Evolutionary conservation across 2,797 vertebrate species (phyloP).

Genomic region (Petrocephalus schoutedeni): DNA sequence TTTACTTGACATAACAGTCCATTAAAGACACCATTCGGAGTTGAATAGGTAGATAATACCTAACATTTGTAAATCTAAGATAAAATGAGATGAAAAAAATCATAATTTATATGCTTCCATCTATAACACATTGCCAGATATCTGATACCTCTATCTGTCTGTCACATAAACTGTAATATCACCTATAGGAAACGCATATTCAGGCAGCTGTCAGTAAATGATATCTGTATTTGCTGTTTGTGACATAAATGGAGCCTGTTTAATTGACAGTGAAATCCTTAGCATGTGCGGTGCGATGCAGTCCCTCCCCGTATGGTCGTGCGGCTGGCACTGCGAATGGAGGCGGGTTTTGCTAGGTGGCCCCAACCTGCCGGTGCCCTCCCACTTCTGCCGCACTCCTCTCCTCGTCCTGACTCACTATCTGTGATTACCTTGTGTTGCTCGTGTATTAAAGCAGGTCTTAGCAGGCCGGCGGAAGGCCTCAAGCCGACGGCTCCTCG

Average conservation of each 20-base stretch:
- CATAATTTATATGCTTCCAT: conserved; percentile 8
- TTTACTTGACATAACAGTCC: conserved; percentile 13
- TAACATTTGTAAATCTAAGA: conserved; percentile 8
- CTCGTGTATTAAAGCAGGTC: background rate
- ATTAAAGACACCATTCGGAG: conserved; percentile 8
- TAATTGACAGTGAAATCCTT: conserved; percentile 7
- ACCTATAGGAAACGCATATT: background rate
- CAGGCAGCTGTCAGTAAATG: background rate
- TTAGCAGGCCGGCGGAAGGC: background rate
- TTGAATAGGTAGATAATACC: conserved; percentile 9
- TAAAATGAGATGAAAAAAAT: conserved; percentile 6
- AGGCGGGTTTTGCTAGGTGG: background rate
- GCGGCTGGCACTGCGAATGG: background rate
- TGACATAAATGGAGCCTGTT: conserved; percentile 30
- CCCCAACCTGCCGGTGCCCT: background rate
- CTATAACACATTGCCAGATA: conserved; percentile 21
- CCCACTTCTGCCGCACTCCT: background rate
- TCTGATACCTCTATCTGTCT: background rate
- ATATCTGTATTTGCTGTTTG: conserved; percentile 5
- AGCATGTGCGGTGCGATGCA: background rate
- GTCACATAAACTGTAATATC: conserved; percentile 10
- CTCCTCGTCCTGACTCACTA: background rate
- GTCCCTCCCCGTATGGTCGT: background rate
- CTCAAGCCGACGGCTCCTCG: background rate
- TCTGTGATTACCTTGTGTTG: no score